Base-by-base conservation (phyloP, 1,140 invertebrate genomes). In the Nasonia giraulti region DNA sequence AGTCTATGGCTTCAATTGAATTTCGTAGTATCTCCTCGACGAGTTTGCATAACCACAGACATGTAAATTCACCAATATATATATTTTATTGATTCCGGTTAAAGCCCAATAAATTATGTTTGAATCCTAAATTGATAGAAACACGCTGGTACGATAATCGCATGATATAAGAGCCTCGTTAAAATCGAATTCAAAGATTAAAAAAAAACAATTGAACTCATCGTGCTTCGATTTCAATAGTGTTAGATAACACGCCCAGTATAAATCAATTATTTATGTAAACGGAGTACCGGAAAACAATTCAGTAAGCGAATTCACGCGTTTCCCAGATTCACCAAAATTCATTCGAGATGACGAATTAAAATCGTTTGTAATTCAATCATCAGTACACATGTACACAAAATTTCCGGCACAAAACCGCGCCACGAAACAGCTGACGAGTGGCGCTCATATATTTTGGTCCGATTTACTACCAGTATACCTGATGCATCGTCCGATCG, bases 251-350 rank as follows among this genome's bases (percentile, higher is more conserved):
- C 8, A 5, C 27, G 27, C 1, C 0, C 66, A 27, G 23, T 73
- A 27, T 73, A 40, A 74, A 27, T 74, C 3, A 11, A 74, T 74
- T 74, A 74, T 37, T 74, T 74, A 74, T 74, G 37, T 31, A 74
- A 40, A 40, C 33, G 33, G 27, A 33, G 31, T 37, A 11, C 10
- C 71, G 17, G 37, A 74, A 74, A 74, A 40, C 7, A 7, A 74
- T n/a, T 8, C 17, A 74, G 7, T 74, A 31, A 44, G 12, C 27
- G 20, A 20, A 74, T 40, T 40, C 31, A 10, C 20, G 12, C 11
- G 2, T 62, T 62, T n/a, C 4, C 55, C 14, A 62, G 5, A n/a
- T 20, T 62, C 20, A 20, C 14, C 14, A n/a, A 55, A 20, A 55
- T 55, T 74, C 17, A 40, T 74, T 74, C 17, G 0, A 33, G 14